Evolutionary conservation across 2,797 vertebrate genomes (phyloP).

Genomic region (Tangara arthus): DNA sequence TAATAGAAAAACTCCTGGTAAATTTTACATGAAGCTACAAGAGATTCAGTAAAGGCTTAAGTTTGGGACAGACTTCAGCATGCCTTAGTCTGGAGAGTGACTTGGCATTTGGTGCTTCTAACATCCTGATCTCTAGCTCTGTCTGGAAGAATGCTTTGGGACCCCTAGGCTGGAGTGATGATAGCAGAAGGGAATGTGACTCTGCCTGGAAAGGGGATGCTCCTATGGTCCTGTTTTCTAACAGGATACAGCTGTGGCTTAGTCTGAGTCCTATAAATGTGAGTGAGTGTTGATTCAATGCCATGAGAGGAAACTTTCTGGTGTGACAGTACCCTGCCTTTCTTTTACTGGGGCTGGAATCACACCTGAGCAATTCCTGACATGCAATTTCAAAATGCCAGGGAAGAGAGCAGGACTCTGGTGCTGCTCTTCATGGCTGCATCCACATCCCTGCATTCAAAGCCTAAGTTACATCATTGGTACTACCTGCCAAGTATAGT

Average conservation of each 20-base stretch:
- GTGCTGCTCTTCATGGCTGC: background rate
- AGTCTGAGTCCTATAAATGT: background rate
- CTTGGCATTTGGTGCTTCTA: background rate
- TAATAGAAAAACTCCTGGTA: background rate
- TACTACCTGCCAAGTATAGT: background rate
- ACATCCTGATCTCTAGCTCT: background rate
- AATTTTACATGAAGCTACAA: background rate
- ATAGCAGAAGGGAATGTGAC: background rate
- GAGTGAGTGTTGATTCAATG: background rate
- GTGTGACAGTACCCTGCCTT: background rate
- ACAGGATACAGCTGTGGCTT: background rate
- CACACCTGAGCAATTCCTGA: background rate
- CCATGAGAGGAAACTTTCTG: background rate
- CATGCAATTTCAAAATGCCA: background rate
- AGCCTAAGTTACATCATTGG: background rate
- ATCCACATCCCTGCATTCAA: background rate
- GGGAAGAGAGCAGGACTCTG: fast-evolving
- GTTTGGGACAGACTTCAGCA: background rate
- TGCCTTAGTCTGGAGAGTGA: background rate
- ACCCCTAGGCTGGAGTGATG: background rate
- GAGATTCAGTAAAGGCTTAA: background rate
- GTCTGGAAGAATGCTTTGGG: background rate
- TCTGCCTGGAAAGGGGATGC: background rate
- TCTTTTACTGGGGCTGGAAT: background rate
- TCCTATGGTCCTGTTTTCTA: background rate